Evolutionary conservation across 30 jellyfish, hydroid and myxozoan genomes (phyloP), one percentile per base, ranked within the genome.

Genomic region (Turritopsis dohrnii): DNA sequence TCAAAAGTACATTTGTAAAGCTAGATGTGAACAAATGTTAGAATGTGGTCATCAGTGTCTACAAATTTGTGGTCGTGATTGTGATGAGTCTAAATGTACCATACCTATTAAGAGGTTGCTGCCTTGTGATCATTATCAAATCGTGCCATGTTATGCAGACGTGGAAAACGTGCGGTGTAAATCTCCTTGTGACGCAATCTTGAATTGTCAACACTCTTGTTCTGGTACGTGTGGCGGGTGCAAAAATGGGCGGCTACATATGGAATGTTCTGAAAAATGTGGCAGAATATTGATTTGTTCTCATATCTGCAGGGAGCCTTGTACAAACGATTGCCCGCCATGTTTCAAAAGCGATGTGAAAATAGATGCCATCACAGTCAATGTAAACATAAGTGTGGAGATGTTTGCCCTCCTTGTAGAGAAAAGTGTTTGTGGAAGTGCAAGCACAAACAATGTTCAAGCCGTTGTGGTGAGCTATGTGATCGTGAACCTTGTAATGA

Each of bases 161-260:
- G 71, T 79, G n/a, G 86, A 29, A 54, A 25, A 79, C 65, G 75
- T 65, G 23, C 28, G 30, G 1, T 88, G 96, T 65, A 19, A 20
- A 5, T 83, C 52, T n/a, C 29, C 16, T 18, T 88, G 96, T 71
- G 66, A 52, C 16, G 93, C 21, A 28, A 1, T n/a, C 20, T 88
- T 89, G 27, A 88, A 74, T 29, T 89, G 96, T 89, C 90, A 90
- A 16, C 96, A 89, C 53, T 4, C 71, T 13, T 89, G 96, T n/a
- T n/a, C n/a, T n/a, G n/a, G n/a, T n/a, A n/a, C n/a, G n/a, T n/a
- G n/a, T n/a, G n/a, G n/a, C n/a, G n/a, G n/a, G n/a, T n/a, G n/a
- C n/a, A n/a, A n/a, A n/a, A n/a, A n/a, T n/a, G n/a, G n/a, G n/a
- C n/a, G n/a, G n/a, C n/a, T n/a, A n/a, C n/a, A n/a, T n/a, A n/a